Conservation (phyloP, 2,797 vertebrate genomes). For the Xenops minutus region DNA sequence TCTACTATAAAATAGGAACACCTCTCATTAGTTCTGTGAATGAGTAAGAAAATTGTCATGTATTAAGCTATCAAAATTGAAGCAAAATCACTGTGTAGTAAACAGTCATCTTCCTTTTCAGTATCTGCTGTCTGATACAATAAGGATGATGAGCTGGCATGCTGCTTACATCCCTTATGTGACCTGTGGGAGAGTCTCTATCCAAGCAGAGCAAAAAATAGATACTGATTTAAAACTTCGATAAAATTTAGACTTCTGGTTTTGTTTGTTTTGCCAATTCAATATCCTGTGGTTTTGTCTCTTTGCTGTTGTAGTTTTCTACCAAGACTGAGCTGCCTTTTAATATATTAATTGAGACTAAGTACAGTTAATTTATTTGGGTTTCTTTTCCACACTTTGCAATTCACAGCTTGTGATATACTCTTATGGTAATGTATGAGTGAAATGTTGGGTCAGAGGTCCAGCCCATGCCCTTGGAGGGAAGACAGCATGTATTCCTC, state of each 20-base stretch:
- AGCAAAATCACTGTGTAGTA: background rate
- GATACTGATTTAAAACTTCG: background rate
- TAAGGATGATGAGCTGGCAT: background rate
- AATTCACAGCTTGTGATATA: background rate
- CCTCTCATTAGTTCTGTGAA: background rate
- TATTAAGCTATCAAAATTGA: background rate
- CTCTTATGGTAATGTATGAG: background rate
- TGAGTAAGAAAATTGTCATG: background rate
- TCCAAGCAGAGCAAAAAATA: background rate
- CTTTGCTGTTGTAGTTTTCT: background rate
- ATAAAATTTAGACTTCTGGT: background rate
- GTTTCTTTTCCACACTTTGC: background rate
- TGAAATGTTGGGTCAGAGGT: background rate
- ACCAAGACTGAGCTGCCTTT: background rate
- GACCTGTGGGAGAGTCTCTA: background rate
- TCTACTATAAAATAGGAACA: background rate
- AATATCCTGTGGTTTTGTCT: background rate
- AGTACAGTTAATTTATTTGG: background rate
- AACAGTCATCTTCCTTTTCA: background rate
- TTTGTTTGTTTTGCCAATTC: background rate
- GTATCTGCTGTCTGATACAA: background rate
- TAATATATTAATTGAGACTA: background rate
- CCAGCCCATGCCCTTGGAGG: background rate
- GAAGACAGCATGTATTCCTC: background rate
- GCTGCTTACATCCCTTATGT: background rate